phyloP scores from a whole-genome alignment of 1,140 invertebrate species.

The Rhopalosiphum padi region DNA sequence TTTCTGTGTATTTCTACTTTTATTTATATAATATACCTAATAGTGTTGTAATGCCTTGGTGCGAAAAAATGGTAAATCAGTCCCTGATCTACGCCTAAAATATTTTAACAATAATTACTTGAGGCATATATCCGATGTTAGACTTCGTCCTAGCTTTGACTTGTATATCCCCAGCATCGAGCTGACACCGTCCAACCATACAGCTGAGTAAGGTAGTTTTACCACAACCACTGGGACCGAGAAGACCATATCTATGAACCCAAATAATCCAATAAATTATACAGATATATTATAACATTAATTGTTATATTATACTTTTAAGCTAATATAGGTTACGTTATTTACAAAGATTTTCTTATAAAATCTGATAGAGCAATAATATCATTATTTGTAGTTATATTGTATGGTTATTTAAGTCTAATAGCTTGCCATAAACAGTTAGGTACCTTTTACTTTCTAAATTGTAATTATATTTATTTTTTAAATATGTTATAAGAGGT shows the following conservation, averaged over 20 bases:
- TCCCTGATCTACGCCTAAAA: neutral
- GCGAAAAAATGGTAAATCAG: too few species aligned
- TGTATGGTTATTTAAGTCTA: too few species aligned
- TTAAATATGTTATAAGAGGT: neutral
- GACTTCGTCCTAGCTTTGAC: slow-evolving; percentile 81
- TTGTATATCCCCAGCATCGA: slow-evolving; percentile 80
- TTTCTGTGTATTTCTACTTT: too few species aligned
- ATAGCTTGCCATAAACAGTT: neutral
- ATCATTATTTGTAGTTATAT: too few species aligned
- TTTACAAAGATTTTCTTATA: neutral
- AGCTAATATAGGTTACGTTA: neutral
- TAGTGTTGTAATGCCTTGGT: too few species aligned
- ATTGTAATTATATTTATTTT: neutral
- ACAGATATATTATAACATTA: neutral
- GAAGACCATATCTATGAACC: slow-evolving; percentile 74
- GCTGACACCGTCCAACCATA: slow-evolving; percentile 78
- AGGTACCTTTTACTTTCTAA: neutral
- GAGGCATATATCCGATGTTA: slow-evolving; percentile 84
- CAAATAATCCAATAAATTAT: neutral
- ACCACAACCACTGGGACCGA: slow-evolving; percentile 84
- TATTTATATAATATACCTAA: too few species aligned
- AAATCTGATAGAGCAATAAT: neutral
- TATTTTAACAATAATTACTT: slow-evolving; percentile 64
- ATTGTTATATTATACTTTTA: neutral
- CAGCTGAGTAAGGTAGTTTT: slow-evolving; percentile 85